phyloP scores from a whole-genome alignment of 2,888 invertebrate species.

The Carterocephalus palaemon region DNA sequence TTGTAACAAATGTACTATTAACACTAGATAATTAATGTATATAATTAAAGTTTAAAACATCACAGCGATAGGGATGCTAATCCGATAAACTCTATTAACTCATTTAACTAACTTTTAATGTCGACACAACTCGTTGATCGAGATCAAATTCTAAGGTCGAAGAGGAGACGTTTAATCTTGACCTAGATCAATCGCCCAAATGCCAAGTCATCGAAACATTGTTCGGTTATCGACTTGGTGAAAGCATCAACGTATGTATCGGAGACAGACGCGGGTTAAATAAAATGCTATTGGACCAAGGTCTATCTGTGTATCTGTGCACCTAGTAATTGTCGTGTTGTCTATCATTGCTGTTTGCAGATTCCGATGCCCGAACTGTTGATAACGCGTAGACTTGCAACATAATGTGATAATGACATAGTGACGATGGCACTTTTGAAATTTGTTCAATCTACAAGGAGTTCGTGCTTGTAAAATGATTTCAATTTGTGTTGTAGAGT shows the following conservation, averaged over 20 bases:
- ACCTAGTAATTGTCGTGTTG: neutral
- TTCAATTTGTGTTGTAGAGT: too few species aligned
- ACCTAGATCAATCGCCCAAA: constrained; percentile 60
- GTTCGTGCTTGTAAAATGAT: too few species aligned
- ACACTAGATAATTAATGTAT: too few species aligned
- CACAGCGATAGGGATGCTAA: too few species aligned
- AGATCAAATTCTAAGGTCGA: constrained; percentile 17
- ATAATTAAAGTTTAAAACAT: too few species aligned
- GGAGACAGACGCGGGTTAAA: constrained; percentile 59
- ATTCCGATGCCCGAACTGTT: neutral
- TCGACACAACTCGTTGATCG: constrained; percentile 12
- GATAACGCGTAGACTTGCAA: neutral
- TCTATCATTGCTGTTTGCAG: constrained; percentile 3
- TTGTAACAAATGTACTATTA: too few species aligned
- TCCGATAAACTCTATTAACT: too few species aligned
- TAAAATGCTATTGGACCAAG: constrained; percentile 35
- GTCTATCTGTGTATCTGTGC: constrained; percentile 23
- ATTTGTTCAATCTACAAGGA: too few species aligned
- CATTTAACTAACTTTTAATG: constrained; percentile 15
- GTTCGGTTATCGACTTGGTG: constrained; percentile 40
- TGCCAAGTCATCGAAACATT: constrained; percentile 55
- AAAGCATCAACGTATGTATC: constrained; percentile 50
- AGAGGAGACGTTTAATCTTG: constrained; percentile 48
- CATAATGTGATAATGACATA: too few species aligned
- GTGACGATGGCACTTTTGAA: too few species aligned